These are phyloP conservation scores for Serilophus lunatus DNA, from an alignment of 2,113 vertebrate species.

Conservation along the genomic window DNA sequence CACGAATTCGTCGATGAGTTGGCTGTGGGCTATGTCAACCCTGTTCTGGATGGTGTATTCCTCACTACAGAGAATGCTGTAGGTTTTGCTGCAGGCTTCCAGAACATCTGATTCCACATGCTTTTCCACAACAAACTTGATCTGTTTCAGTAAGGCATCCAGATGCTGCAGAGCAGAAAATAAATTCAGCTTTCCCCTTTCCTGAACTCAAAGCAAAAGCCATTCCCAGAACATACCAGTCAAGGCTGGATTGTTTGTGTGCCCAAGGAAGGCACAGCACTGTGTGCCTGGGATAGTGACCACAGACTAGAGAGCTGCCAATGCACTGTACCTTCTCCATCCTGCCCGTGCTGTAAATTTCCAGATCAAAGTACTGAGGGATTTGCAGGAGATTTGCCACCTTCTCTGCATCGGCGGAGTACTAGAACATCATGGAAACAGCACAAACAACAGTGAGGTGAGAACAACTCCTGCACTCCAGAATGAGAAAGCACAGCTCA, in stretches of 20 bases:
- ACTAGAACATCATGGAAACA: slow-evolving; percentile 72
- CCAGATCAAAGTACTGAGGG: slow-evolving; percentile 95
- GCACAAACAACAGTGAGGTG: neutral
- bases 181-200: slow-evolving; percentile 11
- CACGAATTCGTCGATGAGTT: slow-evolving; percentile 96
- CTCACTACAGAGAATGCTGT: slow-evolving; percentile 97
- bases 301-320: neutral
- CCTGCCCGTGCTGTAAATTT: slow-evolving; percentile 96
- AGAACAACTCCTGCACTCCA: neutral
- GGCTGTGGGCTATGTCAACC: slow-evolving; percentile 96
- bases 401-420: slow-evolving; percentile 95
- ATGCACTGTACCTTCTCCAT: slow-evolving; percentile 89
- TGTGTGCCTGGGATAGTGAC: neutral
- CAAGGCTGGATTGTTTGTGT: neutral
- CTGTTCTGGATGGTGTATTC: slow-evolving; percentile 99
- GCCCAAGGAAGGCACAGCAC: neutral
- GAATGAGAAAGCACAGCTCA: neutral
- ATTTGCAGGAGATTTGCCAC: slow-evolving; percentile 98
- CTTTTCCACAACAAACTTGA: slow-evolving; percentile 97
- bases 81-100: slow-evolving; percentile 98
- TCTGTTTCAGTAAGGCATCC: slow-evolving; percentile 96
- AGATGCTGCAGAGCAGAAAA: slow-evolving; percentile 80
- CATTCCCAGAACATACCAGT: neutral
- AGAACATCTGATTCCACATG: slow-evolving; percentile 94
- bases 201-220: neutral